Conservation (phyloP, 2,113 vertebrate species). For the Strix uralensis region DNA sequence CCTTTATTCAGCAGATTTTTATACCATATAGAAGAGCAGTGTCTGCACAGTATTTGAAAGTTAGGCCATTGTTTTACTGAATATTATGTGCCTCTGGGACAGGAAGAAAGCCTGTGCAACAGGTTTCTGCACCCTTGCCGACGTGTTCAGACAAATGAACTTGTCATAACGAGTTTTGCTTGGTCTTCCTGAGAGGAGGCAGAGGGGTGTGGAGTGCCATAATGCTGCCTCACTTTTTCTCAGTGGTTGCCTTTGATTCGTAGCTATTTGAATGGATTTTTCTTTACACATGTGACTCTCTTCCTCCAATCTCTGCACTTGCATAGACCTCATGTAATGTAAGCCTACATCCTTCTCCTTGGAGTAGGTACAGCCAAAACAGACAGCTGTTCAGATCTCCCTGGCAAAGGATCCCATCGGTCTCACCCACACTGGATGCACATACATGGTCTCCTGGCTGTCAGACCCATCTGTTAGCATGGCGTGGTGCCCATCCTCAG, state of each 20-base stretch:
- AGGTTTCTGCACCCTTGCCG: slow-evolving; percentile 30
- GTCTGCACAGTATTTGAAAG: background rate
- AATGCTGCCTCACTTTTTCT: background rate
- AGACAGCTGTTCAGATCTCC: slow-evolving; percentile 18
- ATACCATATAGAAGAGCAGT: background rate
- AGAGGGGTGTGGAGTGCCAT: background rate
- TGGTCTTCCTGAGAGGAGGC: background rate
- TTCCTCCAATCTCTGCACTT: background rate
- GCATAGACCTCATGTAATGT: background rate
- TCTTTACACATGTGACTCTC: background rate
- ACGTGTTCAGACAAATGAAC: slow-evolving; percentile 16
- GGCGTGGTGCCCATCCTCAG: background rate
- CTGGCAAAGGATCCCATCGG: background rate
- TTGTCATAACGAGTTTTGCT: slow-evolving; percentile 23
- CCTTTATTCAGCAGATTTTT: background rate
- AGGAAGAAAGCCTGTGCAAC: slow-evolving; percentile 57
- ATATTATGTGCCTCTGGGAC: slow-evolving; percentile 10
- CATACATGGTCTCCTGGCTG: background rate
- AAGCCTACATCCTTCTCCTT: background rate
- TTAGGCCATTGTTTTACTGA: background rate
- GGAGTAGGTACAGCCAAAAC: background rate
- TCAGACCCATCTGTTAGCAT: slow-evolving; percentile 24
- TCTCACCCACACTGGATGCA: slow-evolving; percentile 6
- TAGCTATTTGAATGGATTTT: background rate
- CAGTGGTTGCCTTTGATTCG: background rate